Evolutionary conservation across 1,140 invertebrate species (phyloP).

Genomic region (Cydia splendana): DNA sequence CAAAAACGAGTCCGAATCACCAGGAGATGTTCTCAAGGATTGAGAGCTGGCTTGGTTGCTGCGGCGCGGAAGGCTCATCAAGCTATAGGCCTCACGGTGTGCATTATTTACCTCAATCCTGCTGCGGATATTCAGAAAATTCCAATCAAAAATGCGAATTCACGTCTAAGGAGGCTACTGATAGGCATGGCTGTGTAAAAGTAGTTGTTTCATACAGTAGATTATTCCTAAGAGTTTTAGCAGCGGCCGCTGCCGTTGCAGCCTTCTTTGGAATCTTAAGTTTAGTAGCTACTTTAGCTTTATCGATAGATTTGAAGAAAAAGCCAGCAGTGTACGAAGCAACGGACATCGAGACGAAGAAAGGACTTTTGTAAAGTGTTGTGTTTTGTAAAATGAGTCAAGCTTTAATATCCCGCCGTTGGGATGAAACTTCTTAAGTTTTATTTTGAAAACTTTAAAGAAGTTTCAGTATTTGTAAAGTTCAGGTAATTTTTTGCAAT

Average conservation of each 20-base stretch:
- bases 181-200: slow-evolving; percentile 6
- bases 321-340: slow-evolving; percentile 18
- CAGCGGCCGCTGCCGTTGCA: not conserved
- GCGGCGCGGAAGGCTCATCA: slow-evolving; percentile 30
- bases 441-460: slow-evolving; percentile 12
- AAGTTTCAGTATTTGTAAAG: not conserved
- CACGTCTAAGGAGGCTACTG: slow-evolving; percentile 10
- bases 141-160: slow-evolving; percentile 13
- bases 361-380: slow-evolving; percentile 24
- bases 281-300: slow-evolving; percentile 2
- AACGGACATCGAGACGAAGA: slow-evolving; percentile 22
- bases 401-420: not conserved
- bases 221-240: not conserved
- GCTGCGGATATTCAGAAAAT: slow-evolving; percentile 31
- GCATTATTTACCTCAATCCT: slow-evolving; percentile 33
- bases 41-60: slow-evolving; percentile 36
- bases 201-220: slow-evolving; percentile 3
- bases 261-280: slow-evolving; percentile 11
- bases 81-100: not conserved
- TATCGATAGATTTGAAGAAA: slow-evolving; percentile 1
- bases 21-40: slow-evolving; percentile 28
- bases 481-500: not conserved
- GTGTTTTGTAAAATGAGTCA: not conserved
- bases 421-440: not conserved
- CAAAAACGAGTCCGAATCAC: slow-evolving; percentile 5